Evolutionary conservation across 2,888 invertebrate genomes (phyloP).

Genomic region (Lagria hirta): DNA sequence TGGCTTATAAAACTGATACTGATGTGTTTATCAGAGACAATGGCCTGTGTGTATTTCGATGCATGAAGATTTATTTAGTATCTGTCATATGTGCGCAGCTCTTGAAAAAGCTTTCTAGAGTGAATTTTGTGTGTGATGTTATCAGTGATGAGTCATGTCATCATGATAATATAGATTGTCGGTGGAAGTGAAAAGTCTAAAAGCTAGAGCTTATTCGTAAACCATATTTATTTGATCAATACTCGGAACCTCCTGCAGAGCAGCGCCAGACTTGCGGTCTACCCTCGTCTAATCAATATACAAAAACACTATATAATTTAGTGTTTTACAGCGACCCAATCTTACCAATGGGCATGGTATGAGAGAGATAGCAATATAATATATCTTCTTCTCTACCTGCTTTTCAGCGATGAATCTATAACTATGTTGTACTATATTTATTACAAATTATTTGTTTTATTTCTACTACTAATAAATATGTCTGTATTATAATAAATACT

Average conservation of each 20-base stretch:
- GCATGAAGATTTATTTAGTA: too few species aligned
- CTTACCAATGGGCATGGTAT: conserved; percentile 28
- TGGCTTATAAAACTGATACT: too few species aligned
- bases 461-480: conserved; percentile 54
- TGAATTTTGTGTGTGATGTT: too few species aligned
- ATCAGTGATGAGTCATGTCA: conserved; percentile 32
- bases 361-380: too few species aligned
- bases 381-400: conserved; percentile 36
- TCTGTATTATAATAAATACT: conserved; percentile 49
- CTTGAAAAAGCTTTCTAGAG: too few species aligned
- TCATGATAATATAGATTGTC: conserved; percentile 3
- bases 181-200: conserved; percentile 34
- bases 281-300: conserved; percentile 53
- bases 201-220: conserved; percentile 41
- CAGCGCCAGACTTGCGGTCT: conserved; percentile 52
- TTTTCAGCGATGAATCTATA: conserved; percentile 44
- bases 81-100: too few species aligned
- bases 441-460: conserved; percentile 53
- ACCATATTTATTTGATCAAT: conserved; percentile 55
- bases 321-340: conserved; percentile 47
- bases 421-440: conserved; percentile 48
- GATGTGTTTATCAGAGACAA: too few species aligned
- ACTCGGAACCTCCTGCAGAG: conserved; percentile 52
- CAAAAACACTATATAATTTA: conserved; percentile 53
- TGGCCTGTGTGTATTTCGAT: too few species aligned